Percentiles rank a stretch among this genome's conserved stretches.
These are phyloP conservation scores for Crax fasciolata DNA, from an alignment of 2,797 vertebrate genomes.

Conservation along the genomic window DNA sequence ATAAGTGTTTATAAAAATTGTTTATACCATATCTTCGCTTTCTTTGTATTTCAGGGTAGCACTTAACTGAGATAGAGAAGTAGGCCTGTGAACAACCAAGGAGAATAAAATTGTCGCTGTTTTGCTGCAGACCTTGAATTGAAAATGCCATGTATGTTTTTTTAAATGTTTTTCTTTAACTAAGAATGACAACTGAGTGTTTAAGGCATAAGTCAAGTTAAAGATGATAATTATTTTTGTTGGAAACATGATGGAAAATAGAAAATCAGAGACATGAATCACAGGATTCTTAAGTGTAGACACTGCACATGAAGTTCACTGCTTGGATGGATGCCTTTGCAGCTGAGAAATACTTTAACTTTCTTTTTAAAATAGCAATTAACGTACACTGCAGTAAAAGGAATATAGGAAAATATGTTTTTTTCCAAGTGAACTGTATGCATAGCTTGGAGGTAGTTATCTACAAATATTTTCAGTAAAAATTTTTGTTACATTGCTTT, in stretches of 20 bases:
- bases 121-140: slow-evolving; percentile 2
- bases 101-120: slow-evolving; percentile 35
- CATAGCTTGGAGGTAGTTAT: background rate
- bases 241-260: background rate
- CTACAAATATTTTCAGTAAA: slow-evolving; percentile 31
- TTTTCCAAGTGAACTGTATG: background rate
- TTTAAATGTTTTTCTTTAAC: background rate
- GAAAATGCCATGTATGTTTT: background rate
- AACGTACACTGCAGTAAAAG: background rate
- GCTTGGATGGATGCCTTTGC: slow-evolving; percentile 10
- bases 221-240: background rate
- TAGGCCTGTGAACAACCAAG: background rate
- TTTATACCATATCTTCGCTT: background rate
- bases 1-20: slow-evolving; percentile 33
- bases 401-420: background rate
- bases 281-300: background rate
- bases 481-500: background rate
- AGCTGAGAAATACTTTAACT: background rate
- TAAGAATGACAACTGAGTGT: background rate
- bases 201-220: background rate
- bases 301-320: background rate
- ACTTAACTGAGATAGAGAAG: background rate
- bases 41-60: slow-evolving; percentile 7
- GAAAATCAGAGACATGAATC: background rate
- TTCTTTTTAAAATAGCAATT: background rate